phyloP scores from a whole-genome alignment of 2,113 vertebrate species.

The Pterocles burchelli region DNA sequence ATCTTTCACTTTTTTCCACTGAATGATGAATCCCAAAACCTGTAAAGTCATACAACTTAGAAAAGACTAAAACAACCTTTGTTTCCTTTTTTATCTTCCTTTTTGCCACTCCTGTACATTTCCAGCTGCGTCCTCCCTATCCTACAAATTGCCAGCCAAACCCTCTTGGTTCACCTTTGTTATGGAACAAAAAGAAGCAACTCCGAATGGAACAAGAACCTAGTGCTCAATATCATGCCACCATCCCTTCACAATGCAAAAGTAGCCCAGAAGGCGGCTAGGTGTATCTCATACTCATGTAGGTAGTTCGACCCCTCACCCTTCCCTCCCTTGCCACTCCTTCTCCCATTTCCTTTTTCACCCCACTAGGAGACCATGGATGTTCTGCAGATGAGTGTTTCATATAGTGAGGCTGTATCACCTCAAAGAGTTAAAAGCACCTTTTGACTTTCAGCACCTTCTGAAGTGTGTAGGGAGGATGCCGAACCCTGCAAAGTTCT shows the following conservation, averaged over 20 bases:
- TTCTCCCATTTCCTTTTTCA: background rate
- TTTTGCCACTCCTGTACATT: background rate
- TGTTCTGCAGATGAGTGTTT: background rate
- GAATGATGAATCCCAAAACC: slow-evolving; percentile 38
- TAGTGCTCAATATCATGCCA: slow-evolving; percentile 59
- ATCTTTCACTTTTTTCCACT: slow-evolving; percentile 10
- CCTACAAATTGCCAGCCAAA: slow-evolving; percentile 64
- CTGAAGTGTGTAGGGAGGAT: background rate
- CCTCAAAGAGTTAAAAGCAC: background rate
- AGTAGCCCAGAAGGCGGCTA: background rate
- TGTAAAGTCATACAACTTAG: background rate
- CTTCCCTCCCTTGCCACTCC: background rate
- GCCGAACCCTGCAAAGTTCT: background rate
- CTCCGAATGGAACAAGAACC: slow-evolving; percentile 47
- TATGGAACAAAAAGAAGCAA: slow-evolving; percentile 50
- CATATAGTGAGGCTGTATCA: accelerated
- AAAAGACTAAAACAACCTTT: slow-evolving; percentile 74
- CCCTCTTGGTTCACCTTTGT: slow-evolving; percentile 72
- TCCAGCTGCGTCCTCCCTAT: slow-evolving; percentile 32
- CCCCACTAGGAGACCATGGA: accelerated
- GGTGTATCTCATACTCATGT: background rate
- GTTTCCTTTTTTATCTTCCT: slow-evolving; percentile 31
- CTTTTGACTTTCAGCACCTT: background rate
- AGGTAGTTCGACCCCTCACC: background rate
- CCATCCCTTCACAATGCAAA: slow-evolving; percentile 44